Evolutionary conservation across 2,113 vertebrate genomes (phyloP), one percentile per base, ranked within the genome.

Genomic region (Nannospalax galili): DNA sequence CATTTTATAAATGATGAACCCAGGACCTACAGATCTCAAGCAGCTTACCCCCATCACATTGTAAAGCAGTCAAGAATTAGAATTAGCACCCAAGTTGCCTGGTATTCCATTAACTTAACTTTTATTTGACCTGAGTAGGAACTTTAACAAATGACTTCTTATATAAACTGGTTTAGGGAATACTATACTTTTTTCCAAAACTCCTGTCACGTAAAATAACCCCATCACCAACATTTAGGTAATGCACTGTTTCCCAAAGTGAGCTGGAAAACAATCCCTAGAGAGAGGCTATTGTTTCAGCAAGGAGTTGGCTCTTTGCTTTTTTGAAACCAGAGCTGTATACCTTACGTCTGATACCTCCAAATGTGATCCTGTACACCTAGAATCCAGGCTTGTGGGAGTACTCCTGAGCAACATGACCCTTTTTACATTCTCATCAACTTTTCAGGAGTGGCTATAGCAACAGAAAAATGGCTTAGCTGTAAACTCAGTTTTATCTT

Each of bases 121-220:
- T 95, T 93, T 65, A 70, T 89, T 94, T 96, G 67, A 75, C 67
- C 52, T 85, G 22, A 80, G 40, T 90, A 85, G 72, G 62, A 81
- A 10, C 30, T 1, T 67, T 88, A 22, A 65, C 89, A 86, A 91
- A 65, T 90, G 22, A 88, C n/a, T 88, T 96, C 19, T 62, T 85
- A 58, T 22, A 32, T 60, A 70, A 92, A 30, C 72, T 92, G 37
- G 58, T 75, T 35, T 87, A 9, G 32, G 28, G 67, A 88, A 65
- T 94, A 48, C 22, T 88, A 7, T 93, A 58, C 26, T 72, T 88
- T 62, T 37, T 15, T 84, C 70, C 58, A 90, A 87, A 90, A 91
- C 87, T 86, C 35, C 16, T 16, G 32, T 79, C 35, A 35, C 15
- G 24, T 88, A 88, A 95, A 86, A 48, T 73, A 93, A 90, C 92